Evolutionary conservation across 2,888 invertebrate genomes (phyloP).

Genomic region (Rotaria socialis): DNA sequence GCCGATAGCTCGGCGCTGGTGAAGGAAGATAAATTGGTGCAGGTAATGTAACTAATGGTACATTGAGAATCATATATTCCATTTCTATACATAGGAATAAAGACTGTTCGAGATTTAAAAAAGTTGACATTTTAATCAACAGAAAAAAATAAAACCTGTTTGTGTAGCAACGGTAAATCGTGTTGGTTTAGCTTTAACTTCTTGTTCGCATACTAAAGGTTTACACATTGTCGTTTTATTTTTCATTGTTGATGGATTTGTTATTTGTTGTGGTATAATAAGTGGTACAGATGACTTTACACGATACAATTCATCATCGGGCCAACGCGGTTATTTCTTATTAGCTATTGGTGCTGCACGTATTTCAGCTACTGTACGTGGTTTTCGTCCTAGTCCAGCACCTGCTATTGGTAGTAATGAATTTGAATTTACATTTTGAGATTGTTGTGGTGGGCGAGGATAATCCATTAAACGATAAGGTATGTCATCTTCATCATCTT

Average conservation of each 20-base stretch:
- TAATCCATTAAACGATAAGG: conserved; percentile 24
- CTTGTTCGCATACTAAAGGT: conserved; percentile 7
- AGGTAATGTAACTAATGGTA: conserved; percentile 60
- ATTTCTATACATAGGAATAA: neutral
- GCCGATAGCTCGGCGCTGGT: conserved; percentile 69
- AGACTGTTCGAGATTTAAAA: neutral
- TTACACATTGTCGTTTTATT: conserved; percentile 34
- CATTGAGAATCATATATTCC: neutral
- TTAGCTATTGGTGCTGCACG: neutral
- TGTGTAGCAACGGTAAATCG: neutral
- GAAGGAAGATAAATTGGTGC: conserved; percentile 82
- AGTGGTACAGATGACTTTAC: neutral
- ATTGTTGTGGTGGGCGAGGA: conserved; percentile 8
- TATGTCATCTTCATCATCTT: conserved; percentile 28
- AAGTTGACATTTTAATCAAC: neutral
- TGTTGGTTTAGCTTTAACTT: neutral
- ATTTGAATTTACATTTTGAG: neutral
- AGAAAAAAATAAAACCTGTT: neutral
- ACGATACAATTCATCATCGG: conserved; percentile 29
- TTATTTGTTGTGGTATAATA: conserved; percentile 12
- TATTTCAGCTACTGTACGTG: conserved; percentile 19
- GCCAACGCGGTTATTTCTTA: conserved; percentile 10
- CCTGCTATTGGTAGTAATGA: neutral
- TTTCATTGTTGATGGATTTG: conserved; percentile 9
- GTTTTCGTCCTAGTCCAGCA: neutral